Base-by-base conservation (phyloP, 2,797 vertebrate species). In the Enteromius unitaeniatus region DNA sequence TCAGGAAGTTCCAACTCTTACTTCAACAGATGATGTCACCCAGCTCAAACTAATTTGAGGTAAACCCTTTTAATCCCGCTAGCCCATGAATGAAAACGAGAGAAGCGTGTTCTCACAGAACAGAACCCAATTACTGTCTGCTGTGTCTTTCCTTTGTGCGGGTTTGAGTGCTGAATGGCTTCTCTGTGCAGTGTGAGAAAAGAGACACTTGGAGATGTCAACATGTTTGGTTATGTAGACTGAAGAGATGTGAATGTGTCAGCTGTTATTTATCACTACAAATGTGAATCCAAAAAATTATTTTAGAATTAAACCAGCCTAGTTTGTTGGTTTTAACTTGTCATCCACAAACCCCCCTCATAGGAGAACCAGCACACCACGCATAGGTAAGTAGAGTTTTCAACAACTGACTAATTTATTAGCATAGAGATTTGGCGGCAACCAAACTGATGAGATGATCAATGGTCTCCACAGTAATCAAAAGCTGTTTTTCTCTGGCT, bases 1-100 rank as follows among this genome's bases (percentile, higher is more conserved):
- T 83, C 87, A 91, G 87, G 88, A 91, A 86, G 87, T 90, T 90
- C 74, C 72, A 85, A 62, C 34, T 92, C 85, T 88, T 86, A 42
- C 76, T 88, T 86, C 87, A 88, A 79, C 82, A 86, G 75, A 90
- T 88, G 65, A 92, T 88, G 82, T 91, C 86, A 90, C 42, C 84
- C 87, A 79, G 73, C 79, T 88, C 45, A 76, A 83, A 78, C 40
- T 64, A 64, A 68, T 65, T 80, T 72, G 65, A 70, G 65, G 42
- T 62, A 53, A 86, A 60, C 79, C 45, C 47, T 85, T 69, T 87
- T 73, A 83, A 60, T 80, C 34, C 37, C 58, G 75, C 65, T 26
- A 49, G 40, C 15, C 19, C 23, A 42, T 69, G 83, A 84, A 82
- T 21, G 31, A 65, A 70, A 81, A 62, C 10, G 72, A 53, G 51